Base-by-base conservation (phyloP, 2,113 vertebrate species). In the human region DNA sequence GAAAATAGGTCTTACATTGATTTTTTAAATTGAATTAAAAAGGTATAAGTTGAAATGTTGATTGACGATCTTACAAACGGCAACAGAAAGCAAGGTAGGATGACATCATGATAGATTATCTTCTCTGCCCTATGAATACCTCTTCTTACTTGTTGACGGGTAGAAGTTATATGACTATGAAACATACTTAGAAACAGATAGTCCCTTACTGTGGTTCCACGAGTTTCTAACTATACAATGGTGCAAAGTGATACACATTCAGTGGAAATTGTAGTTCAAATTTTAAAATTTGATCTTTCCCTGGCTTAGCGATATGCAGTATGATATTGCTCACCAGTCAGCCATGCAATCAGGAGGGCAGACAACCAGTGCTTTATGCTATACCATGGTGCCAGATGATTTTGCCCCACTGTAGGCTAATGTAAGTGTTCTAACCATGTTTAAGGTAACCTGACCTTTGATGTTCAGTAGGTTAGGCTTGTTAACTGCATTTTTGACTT, bases 1-100 rank as follows among this genome's bases (percentile, higher is more conserved):
- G 32, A 80, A 96, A 93, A 80, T 59, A 23, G 8, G 32, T 79
- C 84, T 88, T 78, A 22, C 18, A 35, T 32, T n/a, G 2, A 4
- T 14, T 55, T 83, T 75, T 76, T 89, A 55, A 50, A 85, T 68
- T 4, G 61, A 84, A 52, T 95, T 92, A 64, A 89, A 91, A 85
- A 32, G 6, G 5, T n/a, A 0, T 45, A 93, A 78, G 40, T 38
- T 84, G 16, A 90, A 92, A 57, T 57, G 23, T 84, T 95, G 6
- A 89, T 43, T 52, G 35, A 55, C 1, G 59, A 75, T 6, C 25
- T 81, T 43, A 94, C 73, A 35, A 0, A 83, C 18, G 3, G 35
- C 38, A 90, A 45, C 4, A 89, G 30, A 83, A 95, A 89, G 22
- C 8, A 89, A 93, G 17, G 14, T 48, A 89, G 5, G 12, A 68